Conservation (phyloP, 1,140 invertebrate species). For the Drosophila truncata region DNA sequence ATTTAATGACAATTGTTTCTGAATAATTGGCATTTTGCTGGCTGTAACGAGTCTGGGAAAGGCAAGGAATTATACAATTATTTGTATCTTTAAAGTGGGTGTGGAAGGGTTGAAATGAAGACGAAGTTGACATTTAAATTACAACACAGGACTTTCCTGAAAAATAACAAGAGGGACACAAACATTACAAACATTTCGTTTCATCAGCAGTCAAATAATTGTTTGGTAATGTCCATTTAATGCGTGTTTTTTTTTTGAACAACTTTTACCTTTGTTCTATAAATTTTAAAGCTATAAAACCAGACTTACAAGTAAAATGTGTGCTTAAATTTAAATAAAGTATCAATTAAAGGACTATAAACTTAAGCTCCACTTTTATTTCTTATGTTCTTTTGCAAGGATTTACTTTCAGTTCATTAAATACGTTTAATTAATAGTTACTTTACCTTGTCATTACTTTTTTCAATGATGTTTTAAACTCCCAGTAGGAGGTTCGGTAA, state of each 20-base stretch:
- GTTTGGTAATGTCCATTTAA: not conserved
- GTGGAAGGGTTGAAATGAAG: conserved; percentile 6
- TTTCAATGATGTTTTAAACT: not conserved
- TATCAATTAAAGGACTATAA: conserved; percentile 29
- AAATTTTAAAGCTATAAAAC: conserved; percentile 11
- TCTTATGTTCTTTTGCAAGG: not conserved
- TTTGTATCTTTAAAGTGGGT: conserved; percentile 23
- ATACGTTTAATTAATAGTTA: not conserved
- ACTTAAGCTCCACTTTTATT: not conserved
- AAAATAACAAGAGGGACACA: not conserved
- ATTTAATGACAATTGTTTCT: conserved; percentile 55
- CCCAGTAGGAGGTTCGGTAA: not conserved
- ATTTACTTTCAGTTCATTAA: not conserved
- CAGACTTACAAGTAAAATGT: not conserved
- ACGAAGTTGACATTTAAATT: not conserved
- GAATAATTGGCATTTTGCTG: conserved; percentile 40
- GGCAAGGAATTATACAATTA: conserved; percentile 25
- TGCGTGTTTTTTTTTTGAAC: not conserved
- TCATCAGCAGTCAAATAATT: not conserved
- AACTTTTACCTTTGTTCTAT: not conserved
- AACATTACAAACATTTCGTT: not conserved
- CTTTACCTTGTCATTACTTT: not conserved
- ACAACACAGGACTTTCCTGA: not conserved
- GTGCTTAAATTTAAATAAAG: not conserved
- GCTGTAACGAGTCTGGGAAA: conserved; percentile 42